Base-by-base conservation (phyloP, 2,113 vertebrate species). In the Seriola rivoliana region DNA sequence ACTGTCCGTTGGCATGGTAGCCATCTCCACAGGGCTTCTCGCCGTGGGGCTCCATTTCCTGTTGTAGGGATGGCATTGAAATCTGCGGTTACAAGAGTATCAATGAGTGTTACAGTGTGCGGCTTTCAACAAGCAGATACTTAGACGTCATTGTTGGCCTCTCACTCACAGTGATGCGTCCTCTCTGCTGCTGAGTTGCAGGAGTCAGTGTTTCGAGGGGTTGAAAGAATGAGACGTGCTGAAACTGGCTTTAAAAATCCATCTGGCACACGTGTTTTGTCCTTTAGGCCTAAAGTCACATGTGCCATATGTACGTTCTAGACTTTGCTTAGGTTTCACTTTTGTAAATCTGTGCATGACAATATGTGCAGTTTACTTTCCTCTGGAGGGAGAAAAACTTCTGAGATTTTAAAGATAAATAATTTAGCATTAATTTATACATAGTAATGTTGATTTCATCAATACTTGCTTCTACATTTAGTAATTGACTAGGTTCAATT, bases 1-100 rank as follows among this genome's bases (percentile, higher is more conserved):
- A 94, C 78, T 97, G 97, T 80, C 93, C 95, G 86, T 97, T 97
- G 84, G 96, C 95, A 90, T 96, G 96, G 85, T 96, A 96, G 92
- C 95, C 64, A 50, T 94, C 89, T 80, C 69, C 93, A 59, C 92
- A 91, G 71, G 94, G 89, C 92, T 95, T 96, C 72, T 95, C 96
- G 38, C 81, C 89, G 67, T 93, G 95, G 78, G 91, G 78, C 69
- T 97, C 96, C 63, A 94, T 94, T 89, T 96, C 96, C 97, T 98
- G 87, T 58, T 63, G 77, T 7, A 67, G 32, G 52, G 32, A 82
- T 1, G 19, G 13, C 7, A 62, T 75, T 44, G 14, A 50, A 64
- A 60, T 19, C 1, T 21, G 17, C 9, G 32, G 29, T 74, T 70
- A 21, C 16, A 25, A 69, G 40, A 1, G 23, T 38, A 32, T 65